A percentile compares a stretch with the other conserved stretches of the same genome.
Conservation (phyloP, 2,797 vertebrate genomes). For the Gallirallus australis region DNA sequence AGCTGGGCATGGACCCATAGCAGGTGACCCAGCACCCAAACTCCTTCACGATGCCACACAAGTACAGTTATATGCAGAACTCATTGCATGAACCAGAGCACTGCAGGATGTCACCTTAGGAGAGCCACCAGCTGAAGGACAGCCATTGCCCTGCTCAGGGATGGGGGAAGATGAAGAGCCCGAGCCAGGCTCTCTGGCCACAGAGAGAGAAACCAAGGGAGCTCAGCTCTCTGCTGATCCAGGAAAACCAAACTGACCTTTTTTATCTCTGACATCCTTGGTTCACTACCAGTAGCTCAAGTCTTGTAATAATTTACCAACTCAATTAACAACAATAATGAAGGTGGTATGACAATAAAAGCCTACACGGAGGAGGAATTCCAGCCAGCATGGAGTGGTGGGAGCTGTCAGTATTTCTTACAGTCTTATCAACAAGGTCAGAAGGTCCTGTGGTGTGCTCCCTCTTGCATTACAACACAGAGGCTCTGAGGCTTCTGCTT, state of each 20-base stretch:
- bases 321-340: not conserved
- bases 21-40: not conserved
- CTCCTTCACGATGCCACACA: too few relatives aligned
- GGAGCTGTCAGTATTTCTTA: not conserved
- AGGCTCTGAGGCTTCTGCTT: not conserved
- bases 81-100: not conserved
- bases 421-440: not conserved
- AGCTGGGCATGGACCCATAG: not conserved
- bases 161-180: not conserved
- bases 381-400: not conserved
- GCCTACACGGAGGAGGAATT: not conserved
- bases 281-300: not conserved
- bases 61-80: not conserved
- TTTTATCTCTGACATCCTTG: not conserved
- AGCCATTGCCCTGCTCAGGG: rapidly evolving
- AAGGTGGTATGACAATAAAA: not conserved
- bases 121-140: not conserved
- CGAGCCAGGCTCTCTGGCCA: not conserved
- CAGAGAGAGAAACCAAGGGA: not conserved
- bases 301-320: not conserved
- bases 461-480: not conserved
- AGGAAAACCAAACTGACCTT: not conserved
- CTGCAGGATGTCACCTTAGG: not conserved
- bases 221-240: not conserved
- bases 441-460: not conserved